Conservation (phyloP, 2,113 vertebrate genomes). For the Oceanites oceanicus region DNA sequence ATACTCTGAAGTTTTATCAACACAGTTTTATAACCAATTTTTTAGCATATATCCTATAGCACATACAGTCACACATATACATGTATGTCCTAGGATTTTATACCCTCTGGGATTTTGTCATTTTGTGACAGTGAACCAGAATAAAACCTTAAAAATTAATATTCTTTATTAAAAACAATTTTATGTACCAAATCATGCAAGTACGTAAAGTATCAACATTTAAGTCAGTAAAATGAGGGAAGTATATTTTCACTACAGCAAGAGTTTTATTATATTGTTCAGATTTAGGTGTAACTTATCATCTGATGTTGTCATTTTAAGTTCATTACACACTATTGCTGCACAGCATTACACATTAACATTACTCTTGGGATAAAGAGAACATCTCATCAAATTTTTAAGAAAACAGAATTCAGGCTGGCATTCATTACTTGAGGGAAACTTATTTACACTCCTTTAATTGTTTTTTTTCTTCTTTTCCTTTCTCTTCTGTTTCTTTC, state of each 20-base stretch:
- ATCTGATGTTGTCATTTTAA: not conserved
- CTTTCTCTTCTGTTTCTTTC: slow-evolving; percentile 74
- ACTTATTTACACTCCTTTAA: not conserved
- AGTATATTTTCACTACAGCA: not conserved
- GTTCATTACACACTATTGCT: not conserved
- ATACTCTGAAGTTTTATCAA: not conserved
- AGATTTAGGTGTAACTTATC: not conserved
- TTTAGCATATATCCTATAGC: not conserved
- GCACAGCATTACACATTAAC: not conserved
- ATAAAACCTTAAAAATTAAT: not conserved
- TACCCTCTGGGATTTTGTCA: not conserved
- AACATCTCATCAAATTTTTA: not conserved
- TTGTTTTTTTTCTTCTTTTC: slow-evolving; percentile 53
- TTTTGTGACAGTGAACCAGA: not conserved
- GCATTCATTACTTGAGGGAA: not conserved
- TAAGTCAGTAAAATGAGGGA: not conserved
- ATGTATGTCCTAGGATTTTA: not conserved
- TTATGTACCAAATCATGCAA: not conserved
- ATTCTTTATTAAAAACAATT: not conserved
- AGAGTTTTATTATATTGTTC: not conserved
- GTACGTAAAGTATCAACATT: not conserved
- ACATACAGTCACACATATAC: not conserved
- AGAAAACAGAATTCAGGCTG: not conserved
- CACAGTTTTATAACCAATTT: not conserved
- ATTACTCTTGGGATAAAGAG: not conserved